Base-by-base conservation (phyloP, 2,888 invertebrate genomes). In the Hydrotaea cyrtoneurina region DNA sequence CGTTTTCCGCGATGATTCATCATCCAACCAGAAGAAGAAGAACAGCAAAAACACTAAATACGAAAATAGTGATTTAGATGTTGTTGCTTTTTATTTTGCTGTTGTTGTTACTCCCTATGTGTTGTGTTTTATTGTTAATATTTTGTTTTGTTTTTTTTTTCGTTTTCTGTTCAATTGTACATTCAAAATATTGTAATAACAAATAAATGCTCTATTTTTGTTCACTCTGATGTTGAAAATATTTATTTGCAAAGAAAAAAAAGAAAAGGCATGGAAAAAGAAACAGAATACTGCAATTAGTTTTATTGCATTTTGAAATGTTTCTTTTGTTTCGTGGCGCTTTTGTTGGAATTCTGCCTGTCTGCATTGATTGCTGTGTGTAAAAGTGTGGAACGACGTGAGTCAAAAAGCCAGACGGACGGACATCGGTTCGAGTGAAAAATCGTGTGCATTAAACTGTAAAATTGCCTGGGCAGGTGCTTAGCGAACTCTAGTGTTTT, bases 381-480 rank as follows among this genome's bases (percentile, higher is more conserved):
- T 31, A 31, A 31, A 31, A 31, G 31, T 31, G 31, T 15, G 21
- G 53, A 17, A 36, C 53, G 50, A 53, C 31, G 31, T 7, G 15
- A 21, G 26, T 26, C n/a, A 17, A 74, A 46, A 2, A 64, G n/a
- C 0, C 26, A 17, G 26, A 23, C 26, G 15, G n/a, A 62, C 15
- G 5, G n/a, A 11, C 2, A 19, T 21, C 73, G 31, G 21, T 62
- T 46, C 66, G 69, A 74, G 36, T 82, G 78, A 82, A 82, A 80
- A 85, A 85, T 80, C 62, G 80, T 85, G 85, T 80, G 82, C 82
- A 80, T 82, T 73, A 69, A 81, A 79, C 72, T 78, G 78, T 83
- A 26, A 78, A n/a, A n/a, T n/a, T 78, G 77, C 80, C 74, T 64
- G 66, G 78, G 62, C 79, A 77, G 74, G 26, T 74, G 55, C 71